Evolutionary conservation across 2,888 invertebrate species (phyloP).

Genomic region (Patella ulyssiponensis): DNA sequence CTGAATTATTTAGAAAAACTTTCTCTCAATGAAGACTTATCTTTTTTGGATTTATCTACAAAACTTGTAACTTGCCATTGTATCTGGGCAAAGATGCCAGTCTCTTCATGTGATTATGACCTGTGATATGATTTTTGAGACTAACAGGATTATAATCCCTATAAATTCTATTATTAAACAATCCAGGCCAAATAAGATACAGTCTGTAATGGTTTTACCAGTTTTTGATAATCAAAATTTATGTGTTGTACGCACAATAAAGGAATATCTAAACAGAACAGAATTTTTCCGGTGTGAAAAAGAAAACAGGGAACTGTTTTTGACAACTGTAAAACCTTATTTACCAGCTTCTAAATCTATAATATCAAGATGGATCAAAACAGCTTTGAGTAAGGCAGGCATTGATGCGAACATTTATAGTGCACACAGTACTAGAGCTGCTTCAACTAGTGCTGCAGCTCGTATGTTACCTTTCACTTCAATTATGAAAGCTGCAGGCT

Average conservation of each 20-base stretch:
- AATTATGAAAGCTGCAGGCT: not conserved
- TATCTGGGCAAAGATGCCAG: not conserved
- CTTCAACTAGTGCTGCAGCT: not conserved
- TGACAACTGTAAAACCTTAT: not conserved
- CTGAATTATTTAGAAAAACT: not conserved
- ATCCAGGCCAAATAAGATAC: not conserved
- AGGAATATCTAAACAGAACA: not conserved
- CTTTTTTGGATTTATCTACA: not conserved
- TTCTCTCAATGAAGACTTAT: not conserved
- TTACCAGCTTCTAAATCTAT: not conserved
- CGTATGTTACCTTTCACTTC: not conserved
- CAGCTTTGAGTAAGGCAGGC: not conserved
- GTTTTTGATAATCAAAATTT: not conserved
- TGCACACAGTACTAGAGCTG: not conserved
- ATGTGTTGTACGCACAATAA: not conserved
- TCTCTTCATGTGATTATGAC: not conserved
- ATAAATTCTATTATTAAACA: not conserved
- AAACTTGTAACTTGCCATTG: no score
- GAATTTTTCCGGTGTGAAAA: not conserved
- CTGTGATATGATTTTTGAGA: not conserved
- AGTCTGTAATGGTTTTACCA: not conserved
- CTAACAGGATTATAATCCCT: not conserved
- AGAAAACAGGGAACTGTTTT: not conserved
- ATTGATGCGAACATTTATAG: not conserved
- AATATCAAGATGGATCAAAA: not conserved